Conservation (phyloP, 2,888 invertebrate genomes). For the Pelosia muscerda region DNA sequence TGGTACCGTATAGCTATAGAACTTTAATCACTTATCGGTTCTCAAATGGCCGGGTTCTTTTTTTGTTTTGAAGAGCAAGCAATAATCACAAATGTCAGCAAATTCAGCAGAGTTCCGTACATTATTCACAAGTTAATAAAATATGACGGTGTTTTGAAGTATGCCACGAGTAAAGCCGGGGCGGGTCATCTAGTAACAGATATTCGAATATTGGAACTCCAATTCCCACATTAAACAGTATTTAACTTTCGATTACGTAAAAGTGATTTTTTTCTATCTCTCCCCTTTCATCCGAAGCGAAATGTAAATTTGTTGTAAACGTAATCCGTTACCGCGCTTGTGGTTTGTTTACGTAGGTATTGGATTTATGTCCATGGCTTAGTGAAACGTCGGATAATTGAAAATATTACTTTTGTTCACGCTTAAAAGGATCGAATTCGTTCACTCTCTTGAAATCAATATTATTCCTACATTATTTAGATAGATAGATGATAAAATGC, state of each 20-base stretch:
- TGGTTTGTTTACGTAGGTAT: constrained; percentile 26
- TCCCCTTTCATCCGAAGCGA: constrained; percentile 28
- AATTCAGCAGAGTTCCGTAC: too few relatives aligned
- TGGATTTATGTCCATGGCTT: constrained; percentile 13
- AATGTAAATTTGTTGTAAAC: constrained; percentile 47
- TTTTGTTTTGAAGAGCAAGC: too few relatives aligned
- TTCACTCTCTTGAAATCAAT: background rate
- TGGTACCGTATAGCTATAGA: too few relatives aligned
- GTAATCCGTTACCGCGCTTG: constrained; percentile 36
- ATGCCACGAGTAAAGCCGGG: too few relatives aligned
- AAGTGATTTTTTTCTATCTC: constrained; percentile 31
- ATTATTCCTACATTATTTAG: too few relatives aligned
- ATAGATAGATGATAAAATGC: background rate
- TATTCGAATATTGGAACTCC: background rate
- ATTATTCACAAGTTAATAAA: too few relatives aligned
- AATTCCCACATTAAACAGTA: constrained; percentile 21
- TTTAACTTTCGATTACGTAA: constrained; percentile 18
- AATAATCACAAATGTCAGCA: too few relatives aligned
- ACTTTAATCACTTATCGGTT: too few relatives aligned
- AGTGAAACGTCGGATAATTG: background rate
- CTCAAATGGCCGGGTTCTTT: too few relatives aligned
- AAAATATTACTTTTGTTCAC: background rate
- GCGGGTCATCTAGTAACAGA: too few relatives aligned
- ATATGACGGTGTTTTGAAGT: too few relatives aligned
- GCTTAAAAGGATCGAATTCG: background rate